These are phyloP conservation scores for Aleiodes testaceus DNA, from an alignment of 2,888 invertebrate species.

Conservation along the genomic window DNA sequence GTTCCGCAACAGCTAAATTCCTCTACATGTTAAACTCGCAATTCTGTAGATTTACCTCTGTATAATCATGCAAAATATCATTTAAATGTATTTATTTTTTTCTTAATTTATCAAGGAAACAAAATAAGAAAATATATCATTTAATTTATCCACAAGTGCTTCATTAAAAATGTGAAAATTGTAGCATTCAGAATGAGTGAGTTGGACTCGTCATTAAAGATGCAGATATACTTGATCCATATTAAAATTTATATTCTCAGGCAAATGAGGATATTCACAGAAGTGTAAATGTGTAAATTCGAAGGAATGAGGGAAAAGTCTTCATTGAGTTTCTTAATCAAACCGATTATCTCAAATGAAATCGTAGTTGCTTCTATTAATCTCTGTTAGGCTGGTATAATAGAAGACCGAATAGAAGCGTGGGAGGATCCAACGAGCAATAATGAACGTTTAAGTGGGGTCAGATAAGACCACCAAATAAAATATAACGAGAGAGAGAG, in stretches of 20 bases:
- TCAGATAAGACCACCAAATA: slow-evolving; percentile 21
- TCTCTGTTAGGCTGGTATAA: slow-evolving; percentile 14
- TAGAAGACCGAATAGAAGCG: slow-evolving; percentile 1
- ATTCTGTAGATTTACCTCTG: slow-evolving; percentile 14
- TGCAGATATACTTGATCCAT: no score
- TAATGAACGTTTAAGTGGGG: slow-evolving; percentile 19
- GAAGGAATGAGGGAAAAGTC: background rate
- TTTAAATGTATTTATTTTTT: slow-evolving; percentile 7
- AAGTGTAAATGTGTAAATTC: background rate
- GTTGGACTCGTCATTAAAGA: background rate
- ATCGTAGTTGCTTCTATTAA: slow-evolving; percentile 17
- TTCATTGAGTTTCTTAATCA: background rate
- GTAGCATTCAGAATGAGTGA: no score
- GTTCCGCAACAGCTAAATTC: slow-evolving; percentile 30
- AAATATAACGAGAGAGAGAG: background rate
- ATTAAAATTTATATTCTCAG: background rate
- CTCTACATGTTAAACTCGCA: background rate
- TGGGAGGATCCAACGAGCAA: slow-evolving; percentile 4
- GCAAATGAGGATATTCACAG: background rate
- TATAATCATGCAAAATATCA: slow-evolving; percentile 9
- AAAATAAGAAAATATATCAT: background rate
- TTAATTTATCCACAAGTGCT: background rate
- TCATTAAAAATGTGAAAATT: slow-evolving; percentile 8
- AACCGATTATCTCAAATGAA: slow-evolving; percentile 24
- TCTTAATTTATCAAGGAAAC: no score